Evolutionary conservation across 2,888 invertebrate species (phyloP), one percentile per base, ranked within the genome.

Genomic region (Furcula furcula): DNA sequence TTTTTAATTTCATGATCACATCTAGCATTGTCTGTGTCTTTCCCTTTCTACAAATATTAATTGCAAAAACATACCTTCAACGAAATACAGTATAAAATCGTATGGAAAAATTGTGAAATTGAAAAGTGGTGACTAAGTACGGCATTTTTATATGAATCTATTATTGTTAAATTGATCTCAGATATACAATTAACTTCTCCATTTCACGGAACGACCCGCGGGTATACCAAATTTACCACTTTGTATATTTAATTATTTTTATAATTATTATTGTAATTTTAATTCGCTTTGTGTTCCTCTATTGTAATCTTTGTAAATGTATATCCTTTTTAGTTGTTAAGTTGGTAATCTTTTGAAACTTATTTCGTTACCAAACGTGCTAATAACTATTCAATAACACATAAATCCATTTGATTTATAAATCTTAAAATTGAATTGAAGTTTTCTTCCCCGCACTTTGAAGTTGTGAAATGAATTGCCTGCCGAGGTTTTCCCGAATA

Each of bases 251-350:
- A 71, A 34, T 37, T 23, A 30, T 14, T 14, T 51, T 55, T 45
- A 44, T 45, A 55, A 42, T 57, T 48, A 46, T 32, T 36, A 43
- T 65, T 59, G 53, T 64, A 28, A 11, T 56, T 65, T 68, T 46
- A 81, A 78, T 78, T 73, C 45, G 73, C 78, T 83, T 77, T 65
- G 77, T 86, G 87, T 86, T 86, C 84, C 86, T 86, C 66, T 78
- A 66, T 62, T 44, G 34, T 64, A 64, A 67, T 66, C 69, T 73
- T 70, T 75, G 72, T 76, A 69, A 69, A 75, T 73, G 67, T 70
- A 68, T 38, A 35, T 57, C 49, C 54, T 54, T 46, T 48, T 50
- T 48, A 36, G 38, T n/a, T n/a, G n/a, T 41, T 38, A 46, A 43
- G 44, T 31, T 13, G 47, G 61, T 54, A 49, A 51, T 49, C 46